These are phyloP conservation scores for Monodelphis domestica DNA, from an alignment of 2,797 vertebrate species.

Conservation along the genomic window DNA sequence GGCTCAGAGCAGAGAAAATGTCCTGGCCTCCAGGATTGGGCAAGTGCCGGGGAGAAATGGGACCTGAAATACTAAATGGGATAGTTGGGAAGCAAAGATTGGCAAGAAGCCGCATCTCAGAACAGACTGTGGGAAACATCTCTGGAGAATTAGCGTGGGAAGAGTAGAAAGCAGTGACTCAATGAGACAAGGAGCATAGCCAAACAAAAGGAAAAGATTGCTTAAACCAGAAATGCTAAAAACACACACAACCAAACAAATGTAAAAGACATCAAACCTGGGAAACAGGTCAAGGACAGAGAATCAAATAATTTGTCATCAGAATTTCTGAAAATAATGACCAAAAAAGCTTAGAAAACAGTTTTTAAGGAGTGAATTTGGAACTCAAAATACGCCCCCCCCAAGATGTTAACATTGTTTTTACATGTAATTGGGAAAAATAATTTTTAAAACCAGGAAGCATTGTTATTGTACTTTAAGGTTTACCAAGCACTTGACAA, in stretches of 20 bases:
- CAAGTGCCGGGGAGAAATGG: background rate
- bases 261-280: background rate
- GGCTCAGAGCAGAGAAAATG: background rate
- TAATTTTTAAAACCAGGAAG: background rate
- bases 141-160: too few species aligned
- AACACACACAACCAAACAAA: too few species aligned
- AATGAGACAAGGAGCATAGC: background rate
- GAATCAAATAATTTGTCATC: too few species aligned
- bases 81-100: too few species aligned
- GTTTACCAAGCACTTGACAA: background rate
- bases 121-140: background rate
- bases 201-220: background rate
- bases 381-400: too few species aligned
- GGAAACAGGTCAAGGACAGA: background rate
- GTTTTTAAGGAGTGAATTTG: background rate
- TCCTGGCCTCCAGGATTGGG: background rate
- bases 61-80: background rate
- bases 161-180: background rate
- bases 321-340: background rate
- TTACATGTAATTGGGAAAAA: too few species aligned
- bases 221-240: background rate
- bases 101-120: background rate
- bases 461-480: background rate
- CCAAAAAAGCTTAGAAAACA: background rate
- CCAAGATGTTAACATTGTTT: too few species aligned